Percentiles rank a stretch among this genome's conserved stretches.
phyloP scores from a whole-genome alignment of 1,140 invertebrate species.

The Brevipalpus yothersi region DNA sequence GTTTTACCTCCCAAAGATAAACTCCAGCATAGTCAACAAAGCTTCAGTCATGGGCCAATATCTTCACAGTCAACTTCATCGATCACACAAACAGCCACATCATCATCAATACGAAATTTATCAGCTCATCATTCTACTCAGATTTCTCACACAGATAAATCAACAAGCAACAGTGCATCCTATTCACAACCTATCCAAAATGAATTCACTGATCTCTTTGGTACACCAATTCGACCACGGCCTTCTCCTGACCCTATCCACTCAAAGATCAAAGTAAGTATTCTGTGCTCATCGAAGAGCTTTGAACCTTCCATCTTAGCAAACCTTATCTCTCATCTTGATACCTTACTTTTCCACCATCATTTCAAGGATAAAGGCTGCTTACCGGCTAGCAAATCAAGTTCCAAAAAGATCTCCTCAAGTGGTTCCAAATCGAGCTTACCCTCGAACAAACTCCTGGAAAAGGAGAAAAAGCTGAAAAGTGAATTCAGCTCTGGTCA shows the following conservation, averaged over 20 bases:
- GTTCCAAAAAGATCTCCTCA: neutral
- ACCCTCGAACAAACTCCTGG: neutral
- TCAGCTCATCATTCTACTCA: neutral
- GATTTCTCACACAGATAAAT: neutral
- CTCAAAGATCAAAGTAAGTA: neutral
- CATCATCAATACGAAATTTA: neutral
- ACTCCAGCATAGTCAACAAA: neutral
- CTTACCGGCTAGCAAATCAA: neutral
- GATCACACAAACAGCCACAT: neutral
- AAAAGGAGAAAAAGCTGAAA: neutral
- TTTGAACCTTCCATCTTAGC: no score
- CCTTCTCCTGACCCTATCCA: conserved; percentile 26
- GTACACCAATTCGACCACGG: conserved; percentile 42
- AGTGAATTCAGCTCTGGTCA: no score
- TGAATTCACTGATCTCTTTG: conserved; percentile 50
- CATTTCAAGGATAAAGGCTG: neutral
- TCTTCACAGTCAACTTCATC: neutral
- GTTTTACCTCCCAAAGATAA: conserved; percentile 1
- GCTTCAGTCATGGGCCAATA: no score
- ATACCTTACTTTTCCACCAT: no score
- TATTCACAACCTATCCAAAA: conserved; percentile 19
- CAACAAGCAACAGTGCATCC: neutral
- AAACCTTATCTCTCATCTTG: no score
- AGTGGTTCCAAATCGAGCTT: no score
- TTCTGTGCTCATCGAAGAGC: no score